Evolutionary conservation across 2,797 vertebrate species (phyloP).

Genomic region (Lagocephalus sceleratus): DNA sequence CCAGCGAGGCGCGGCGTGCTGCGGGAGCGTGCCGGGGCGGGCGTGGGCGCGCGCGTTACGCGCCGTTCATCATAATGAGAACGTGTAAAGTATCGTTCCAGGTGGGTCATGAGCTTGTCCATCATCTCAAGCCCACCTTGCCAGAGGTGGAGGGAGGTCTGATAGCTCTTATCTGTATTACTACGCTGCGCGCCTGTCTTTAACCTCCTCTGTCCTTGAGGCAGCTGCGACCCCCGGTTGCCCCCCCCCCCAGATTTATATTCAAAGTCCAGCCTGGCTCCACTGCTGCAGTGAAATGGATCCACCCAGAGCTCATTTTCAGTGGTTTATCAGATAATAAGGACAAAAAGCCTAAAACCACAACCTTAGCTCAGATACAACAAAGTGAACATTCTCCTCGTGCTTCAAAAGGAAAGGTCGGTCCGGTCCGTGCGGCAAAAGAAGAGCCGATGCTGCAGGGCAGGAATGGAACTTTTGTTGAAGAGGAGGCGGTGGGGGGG

Average conservation of each 20-base stretch:
- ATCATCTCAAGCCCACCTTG: constrained; percentile 16
- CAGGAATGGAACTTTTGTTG: neutral
- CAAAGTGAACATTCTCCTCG: no score
- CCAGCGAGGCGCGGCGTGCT: no score
- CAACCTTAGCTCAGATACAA: no score
- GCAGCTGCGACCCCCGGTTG: neutral
- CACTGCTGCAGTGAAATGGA: no score
- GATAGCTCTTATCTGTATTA: constrained; percentile 16
- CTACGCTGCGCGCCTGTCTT: constrained; percentile 1
- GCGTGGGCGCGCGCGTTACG: neutral
- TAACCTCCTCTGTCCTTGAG: constrained; percentile 21
- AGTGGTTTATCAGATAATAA: no score
- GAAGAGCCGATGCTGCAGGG: constrained; percentile 2
- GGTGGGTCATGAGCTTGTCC: constrained; percentile 10
- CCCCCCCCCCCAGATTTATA: neutral
- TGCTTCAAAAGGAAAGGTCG: constrained; percentile 3
- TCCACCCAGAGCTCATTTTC: no score
- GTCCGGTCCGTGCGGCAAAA: neutral
- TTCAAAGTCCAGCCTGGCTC: neutral
- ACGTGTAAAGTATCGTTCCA: constrained; percentile 6
- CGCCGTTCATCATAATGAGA: constrained; percentile 9
- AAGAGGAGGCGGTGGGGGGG: no score
- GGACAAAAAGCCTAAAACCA: no score
- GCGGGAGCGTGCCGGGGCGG: no score
- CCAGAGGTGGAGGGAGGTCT: constrained; percentile 8